These are phyloP conservation scores for Colistium nudipinnis DNA, from an alignment of 2,113 vertebrate genomes.

Conservation along the genomic window DNA sequence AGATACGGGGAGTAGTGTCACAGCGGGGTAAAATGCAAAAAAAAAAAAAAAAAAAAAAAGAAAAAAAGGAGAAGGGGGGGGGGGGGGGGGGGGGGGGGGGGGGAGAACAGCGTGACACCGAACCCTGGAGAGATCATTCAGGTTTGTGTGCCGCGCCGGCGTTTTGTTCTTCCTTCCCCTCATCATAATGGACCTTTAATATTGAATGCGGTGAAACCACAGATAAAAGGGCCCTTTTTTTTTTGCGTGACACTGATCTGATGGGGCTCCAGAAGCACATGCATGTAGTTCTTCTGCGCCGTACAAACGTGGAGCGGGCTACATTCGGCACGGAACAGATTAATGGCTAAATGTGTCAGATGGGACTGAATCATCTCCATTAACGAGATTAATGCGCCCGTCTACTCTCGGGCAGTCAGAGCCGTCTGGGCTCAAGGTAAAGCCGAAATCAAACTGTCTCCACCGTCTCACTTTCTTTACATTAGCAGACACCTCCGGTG, in stretches of 20 bases:
- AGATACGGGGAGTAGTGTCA: constrained; percentile 61
- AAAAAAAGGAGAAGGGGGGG: too few species aligned
- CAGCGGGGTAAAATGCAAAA: constrained; percentile 42
- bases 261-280: constrained; percentile 8
- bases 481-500: background rate
- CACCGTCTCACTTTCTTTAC: constrained; percentile 25
- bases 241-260: background rate
- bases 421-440: constrained; percentile 40
- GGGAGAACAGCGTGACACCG: constrained; percentile 12
- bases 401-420: constrained; percentile 41
- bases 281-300: constrained; percentile 14
- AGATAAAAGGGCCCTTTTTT: constrained; percentile 24
- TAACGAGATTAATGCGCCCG: constrained; percentile 55
- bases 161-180: constrained; percentile 37
- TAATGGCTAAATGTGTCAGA: constrained; percentile 46
- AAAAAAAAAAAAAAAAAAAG: too few species aligned
- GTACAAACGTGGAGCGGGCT: constrained; percentile 36
- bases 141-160: constrained; percentile 24
- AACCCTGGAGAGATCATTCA: constrained; percentile 45
- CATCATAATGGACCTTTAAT: constrained; percentile 41
- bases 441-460: constrained; percentile 45
- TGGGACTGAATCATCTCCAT: constrained; percentile 50
- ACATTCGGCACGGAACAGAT: constrained; percentile 39
- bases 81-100: too few species aligned
- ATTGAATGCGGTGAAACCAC: constrained; percentile 31